These are phyloP conservation scores for Nothura maculosa DNA, from an alignment of 2,797 vertebrate species.

Conservation along the genomic window DNA sequence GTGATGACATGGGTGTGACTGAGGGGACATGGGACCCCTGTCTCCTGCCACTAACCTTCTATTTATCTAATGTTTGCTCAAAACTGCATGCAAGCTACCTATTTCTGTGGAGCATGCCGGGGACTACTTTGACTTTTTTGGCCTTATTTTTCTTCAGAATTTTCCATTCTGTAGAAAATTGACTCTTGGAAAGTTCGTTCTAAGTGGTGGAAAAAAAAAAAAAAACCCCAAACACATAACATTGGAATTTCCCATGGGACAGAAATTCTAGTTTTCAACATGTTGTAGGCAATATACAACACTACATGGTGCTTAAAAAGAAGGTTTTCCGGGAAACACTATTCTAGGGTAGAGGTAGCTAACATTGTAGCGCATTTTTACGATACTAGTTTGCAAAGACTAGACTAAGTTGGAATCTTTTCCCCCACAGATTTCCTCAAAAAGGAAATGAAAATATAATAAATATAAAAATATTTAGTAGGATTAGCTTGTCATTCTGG, in stretches of 20 bases:
- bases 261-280: not conserved
- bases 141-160: not conserved
- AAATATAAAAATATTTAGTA: not conserved
- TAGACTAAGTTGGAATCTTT: not conserved
- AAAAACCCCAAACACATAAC: not conserved
- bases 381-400: not conserved
- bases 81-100: not conserved
- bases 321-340: not conserved
- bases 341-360: not conserved
- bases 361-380: not conserved
- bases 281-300: not conserved
- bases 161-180: not conserved
- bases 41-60: not conserved
- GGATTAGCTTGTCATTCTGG: not conserved
- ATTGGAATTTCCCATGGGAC: not conserved
- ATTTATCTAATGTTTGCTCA: not conserved
- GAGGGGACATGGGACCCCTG: not conserved
- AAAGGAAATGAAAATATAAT: not conserved
- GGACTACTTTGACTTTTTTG: not conserved
- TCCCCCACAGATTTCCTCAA: constrained; percentile 2
- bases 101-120: not conserved
- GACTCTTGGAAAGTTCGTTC: not conserved
- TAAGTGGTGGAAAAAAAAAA: not conserved
- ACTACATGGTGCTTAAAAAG: not conserved
- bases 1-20: not conserved